Evolutionary conservation across 2,888 invertebrate species (phyloP).

Genomic region (Sympetrum striolatum): DNA sequence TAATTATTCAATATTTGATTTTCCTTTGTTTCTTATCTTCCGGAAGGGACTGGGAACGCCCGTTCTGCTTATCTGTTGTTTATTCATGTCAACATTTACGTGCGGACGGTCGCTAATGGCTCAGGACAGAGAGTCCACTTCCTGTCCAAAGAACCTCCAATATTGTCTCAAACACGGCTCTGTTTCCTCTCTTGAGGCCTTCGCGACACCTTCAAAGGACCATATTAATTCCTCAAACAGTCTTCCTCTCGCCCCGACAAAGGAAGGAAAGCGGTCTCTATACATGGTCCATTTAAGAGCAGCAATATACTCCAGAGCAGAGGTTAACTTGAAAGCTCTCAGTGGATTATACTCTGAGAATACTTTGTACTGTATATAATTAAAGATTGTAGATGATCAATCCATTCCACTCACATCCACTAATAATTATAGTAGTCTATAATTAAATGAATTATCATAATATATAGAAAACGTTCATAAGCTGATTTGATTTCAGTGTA

Average conservation of each 20-base stretch:
- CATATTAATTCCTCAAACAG: neutral
- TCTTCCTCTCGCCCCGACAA: neutral
- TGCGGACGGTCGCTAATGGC: neutral
- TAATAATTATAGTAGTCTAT: too few species aligned
- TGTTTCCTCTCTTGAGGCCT: neutral
- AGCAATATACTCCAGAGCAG: too few species aligned
- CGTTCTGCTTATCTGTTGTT: neutral
- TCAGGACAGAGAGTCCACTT: neutral
- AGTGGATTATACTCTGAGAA: too few species aligned
- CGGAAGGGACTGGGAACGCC: neutral
- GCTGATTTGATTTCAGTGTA: too few species aligned
- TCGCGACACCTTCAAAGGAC: neutral
- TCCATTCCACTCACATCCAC: too few species aligned
- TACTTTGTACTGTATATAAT: too few species aligned
- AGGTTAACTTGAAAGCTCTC: too few species aligned
- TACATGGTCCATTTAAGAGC: neutral
- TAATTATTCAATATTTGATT: neutral
- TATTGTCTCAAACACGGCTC: neutral
- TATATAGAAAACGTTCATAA: too few species aligned
- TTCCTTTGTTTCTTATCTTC: neutral
- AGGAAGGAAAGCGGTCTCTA: neutral
- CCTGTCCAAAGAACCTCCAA: neutral
- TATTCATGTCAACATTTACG: neutral
- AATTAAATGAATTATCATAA: too few species aligned
- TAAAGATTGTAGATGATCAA: too few species aligned